These are phyloP conservation scores for Columba guinea DNA, from an alignment of 2,797 vertebrate genomes.

Conservation along the genomic window DNA sequence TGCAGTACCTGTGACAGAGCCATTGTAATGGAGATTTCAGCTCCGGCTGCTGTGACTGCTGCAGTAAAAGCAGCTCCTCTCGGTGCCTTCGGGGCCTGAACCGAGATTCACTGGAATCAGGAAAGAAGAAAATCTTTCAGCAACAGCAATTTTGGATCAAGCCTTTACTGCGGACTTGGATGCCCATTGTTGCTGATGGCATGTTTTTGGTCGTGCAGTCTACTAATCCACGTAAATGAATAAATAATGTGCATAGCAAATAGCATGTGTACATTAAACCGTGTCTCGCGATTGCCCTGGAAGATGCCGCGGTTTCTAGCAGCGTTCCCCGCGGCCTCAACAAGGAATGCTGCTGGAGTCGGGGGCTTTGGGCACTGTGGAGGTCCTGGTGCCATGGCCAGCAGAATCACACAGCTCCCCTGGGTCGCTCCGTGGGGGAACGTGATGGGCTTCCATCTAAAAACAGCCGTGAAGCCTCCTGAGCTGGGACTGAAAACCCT, in stretches of 20 bases:
- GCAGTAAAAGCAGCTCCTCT: constrained; percentile 22
- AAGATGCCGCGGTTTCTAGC: neutral
- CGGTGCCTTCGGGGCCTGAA: constrained; percentile 1
- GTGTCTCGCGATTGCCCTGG: neutral
- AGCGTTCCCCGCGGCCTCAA: neutral
- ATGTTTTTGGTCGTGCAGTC: constrained; percentile 34
- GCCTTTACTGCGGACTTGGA: neutral
- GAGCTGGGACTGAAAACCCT: constrained; percentile 7
- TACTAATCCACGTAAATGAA: constrained; percentile 58
- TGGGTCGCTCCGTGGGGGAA: neutral
- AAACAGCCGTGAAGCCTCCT: constrained; percentile 8
- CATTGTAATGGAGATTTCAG: constrained; percentile 41
- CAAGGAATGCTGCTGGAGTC: neutral
- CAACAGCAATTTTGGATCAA: constrained; percentile 18
- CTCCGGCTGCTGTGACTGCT: constrained; percentile 7
- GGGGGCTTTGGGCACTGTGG: neutral
- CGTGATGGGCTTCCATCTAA: neutral
- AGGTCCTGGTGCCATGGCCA: neutral
- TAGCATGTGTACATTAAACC: neutral
- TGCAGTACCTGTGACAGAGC: constrained; percentile 42
- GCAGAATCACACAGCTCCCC: neutral
- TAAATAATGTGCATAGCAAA: constrained; percentile 42
- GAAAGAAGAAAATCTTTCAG: neutral
- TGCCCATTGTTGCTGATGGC: constrained; percentile 1
- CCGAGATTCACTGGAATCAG: neutral